Evolutionary conservation across 2,797 vertebrate genomes (phyloP), one percentile per base, ranked within the genome.

Genomic region (Graptemys geographica): DNA sequence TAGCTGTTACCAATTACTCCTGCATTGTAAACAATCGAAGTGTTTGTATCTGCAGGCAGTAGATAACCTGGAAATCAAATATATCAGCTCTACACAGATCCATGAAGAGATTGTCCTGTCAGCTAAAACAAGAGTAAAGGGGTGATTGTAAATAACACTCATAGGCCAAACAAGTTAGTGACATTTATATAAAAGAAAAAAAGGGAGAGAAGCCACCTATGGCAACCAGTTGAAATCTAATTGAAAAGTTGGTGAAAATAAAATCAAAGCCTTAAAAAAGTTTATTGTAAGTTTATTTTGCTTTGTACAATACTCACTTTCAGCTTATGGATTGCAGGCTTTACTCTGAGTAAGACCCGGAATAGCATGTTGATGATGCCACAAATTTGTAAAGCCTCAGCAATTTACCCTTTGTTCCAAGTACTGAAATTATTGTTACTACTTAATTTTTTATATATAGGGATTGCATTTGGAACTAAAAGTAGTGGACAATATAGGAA

Each of bases 51-150:
- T 98, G 97, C 96, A 98, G 96, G 97, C 97, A 96, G 94, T 97
- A 97, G 98, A 97, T 98, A 98, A 98, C 97, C 95, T 97, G 93
- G 95, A 98, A 98, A 97, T 98, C 97, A 98, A 97, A 97, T 97
- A 96, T 92, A 98, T 98, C 95, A 95, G 91, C 86, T 97, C 94
- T 96, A 86, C 96, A 53, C 89, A 97, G 97, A 97, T 97, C 93
- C 96, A 97, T 95, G 96, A 98, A 97, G 95, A 98, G 97, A 98
- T 98, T 96, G 95, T 97, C 86, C 96, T 98, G 97, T 96, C 96
- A 97, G 89, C 96, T 96, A 96, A 97, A 97, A 92, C 95, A 84
- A 95, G 93, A 96, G 98, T 97, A 96, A 98, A 96, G 87, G 92
- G 96, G 95, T 96, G 94, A 97, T 96, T 96, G 94, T 96, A 97